Evolutionary conservation across 2,797 vertebrate genomes (phyloP), one percentile per base, ranked within the genome.

Genomic region (Echeneis naucrates): DNA sequence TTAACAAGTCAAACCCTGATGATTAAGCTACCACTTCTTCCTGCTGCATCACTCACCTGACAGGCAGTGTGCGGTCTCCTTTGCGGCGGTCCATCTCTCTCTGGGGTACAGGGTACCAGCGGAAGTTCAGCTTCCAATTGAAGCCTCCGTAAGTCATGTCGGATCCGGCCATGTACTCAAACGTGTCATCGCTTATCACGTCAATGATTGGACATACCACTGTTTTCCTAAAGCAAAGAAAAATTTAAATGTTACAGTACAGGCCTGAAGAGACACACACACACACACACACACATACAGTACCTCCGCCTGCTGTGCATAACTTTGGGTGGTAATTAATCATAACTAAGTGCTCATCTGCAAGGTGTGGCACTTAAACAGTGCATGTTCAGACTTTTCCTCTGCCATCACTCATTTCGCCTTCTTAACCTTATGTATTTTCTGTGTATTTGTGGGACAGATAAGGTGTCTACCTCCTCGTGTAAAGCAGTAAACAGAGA

Each of bases 121-220:
- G 96, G 80, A 99, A 99, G 87, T 99, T 99, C 21, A 99, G 95
- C 82, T 98, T 99, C 98, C 98, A 99, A 93, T 99, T 99, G 91
- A 99, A 98, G 52, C 98, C 98, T 0, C 98, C 98, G 0, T 99
- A 99, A 2, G 98, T 99, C 98, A 99, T 99, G 78, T 99, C 98
- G 0, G 98, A 99, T 0, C 98, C 98, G 2, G 98, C 98, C 98
- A 99, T 98, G 89, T 99, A 99, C 83, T 99, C 98, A 48, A 99
- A 99, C 0, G 98, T 99, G 78, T 99, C 98, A 12, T 99, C 98
- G 0, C 97, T 99, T 94, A 99, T 99, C 63, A 94, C 92, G 8
- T 93, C 92, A 23, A 93, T 93, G 69, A 93, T 93, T 63, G 92
- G 92, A 52, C 93, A 94, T 57, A 94, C 93, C 33, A 94, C 92